Evolutionary conservation across 2,113 vertebrate genomes (phyloP).

Genomic region (Lathamus discolor): DNA sequence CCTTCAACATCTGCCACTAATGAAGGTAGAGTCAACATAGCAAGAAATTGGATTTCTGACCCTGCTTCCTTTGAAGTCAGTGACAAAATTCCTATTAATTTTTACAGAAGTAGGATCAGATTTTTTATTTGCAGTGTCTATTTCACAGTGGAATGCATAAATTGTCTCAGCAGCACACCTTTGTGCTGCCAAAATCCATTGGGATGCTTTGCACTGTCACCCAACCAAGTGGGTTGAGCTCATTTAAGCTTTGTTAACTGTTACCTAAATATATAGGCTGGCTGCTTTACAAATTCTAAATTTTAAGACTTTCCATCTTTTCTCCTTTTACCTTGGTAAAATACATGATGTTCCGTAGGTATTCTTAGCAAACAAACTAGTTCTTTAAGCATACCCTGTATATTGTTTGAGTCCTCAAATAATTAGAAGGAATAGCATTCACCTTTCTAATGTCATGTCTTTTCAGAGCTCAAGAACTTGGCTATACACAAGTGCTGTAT

Average conservation of each 20-base stretch:
- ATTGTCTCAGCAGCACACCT: background rate
- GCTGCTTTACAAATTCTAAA: background rate
- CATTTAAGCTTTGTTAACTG: background rate
- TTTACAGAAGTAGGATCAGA: background rate
- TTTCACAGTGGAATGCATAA: background rate
- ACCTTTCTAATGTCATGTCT: background rate
- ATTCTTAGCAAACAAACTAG: background rate
- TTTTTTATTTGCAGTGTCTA: background rate
- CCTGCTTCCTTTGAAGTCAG: background rate
- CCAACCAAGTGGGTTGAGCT: background rate
- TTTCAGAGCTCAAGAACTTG: background rate
- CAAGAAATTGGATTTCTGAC: background rate
- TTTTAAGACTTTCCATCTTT: background rate
- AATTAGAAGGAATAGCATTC: background rate
- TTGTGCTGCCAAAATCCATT: background rate
- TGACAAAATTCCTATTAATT: constrained; percentile 4
- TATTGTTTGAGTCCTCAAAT: background rate
- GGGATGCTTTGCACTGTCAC: background rate
- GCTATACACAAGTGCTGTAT: background rate
- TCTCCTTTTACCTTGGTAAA: background rate
- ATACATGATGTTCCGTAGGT: background rate
- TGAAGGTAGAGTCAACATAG: background rate
- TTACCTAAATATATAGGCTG: background rate
- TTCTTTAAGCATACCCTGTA: background rate
- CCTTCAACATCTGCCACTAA: background rate